Percentiles rank a stretch among this genome's conserved stretches.
These are phyloP conservation scores for Augochlora pura DNA, from an alignment of 1,140 invertebrate species.

Conservation along the genomic window DNA sequence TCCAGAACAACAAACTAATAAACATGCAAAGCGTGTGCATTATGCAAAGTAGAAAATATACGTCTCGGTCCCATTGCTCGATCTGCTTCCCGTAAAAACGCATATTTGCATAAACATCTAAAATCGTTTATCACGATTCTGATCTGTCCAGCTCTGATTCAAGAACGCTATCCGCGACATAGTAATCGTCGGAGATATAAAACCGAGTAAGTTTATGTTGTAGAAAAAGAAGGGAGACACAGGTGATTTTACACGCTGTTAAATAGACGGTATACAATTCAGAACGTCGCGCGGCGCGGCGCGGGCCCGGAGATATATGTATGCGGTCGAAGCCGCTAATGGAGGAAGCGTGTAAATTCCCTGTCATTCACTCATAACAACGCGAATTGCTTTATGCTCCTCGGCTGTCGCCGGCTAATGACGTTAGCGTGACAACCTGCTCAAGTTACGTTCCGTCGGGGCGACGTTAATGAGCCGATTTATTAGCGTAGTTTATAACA, in stretches of 20 bases:
- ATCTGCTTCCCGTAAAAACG: no score
- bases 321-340: slow-evolving; percentile 19
- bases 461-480: slow-evolving; percentile 58
- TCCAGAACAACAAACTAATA: no score
- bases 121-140: no score
- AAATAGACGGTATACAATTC: slow-evolving; percentile 2
- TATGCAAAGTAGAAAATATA: no score
- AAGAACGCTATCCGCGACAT: no score
- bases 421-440: slow-evolving; percentile 45
- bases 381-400: slow-evolving; percentile 33
- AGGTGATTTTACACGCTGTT: neutral
- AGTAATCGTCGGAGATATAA: no score
- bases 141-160: no score
- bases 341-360: slow-evolving; percentile 40
- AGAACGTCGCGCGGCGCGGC: neutral
- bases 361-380: slow-evolving; percentile 41
- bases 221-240: no score
- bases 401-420: slow-evolving; percentile 34
- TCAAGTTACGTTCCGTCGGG: slow-evolving; percentile 27
- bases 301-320: neutral
- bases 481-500: slow-evolving; percentile 48
- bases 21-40: no score
- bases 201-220: neutral
- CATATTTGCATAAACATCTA: no score
- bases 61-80: no score